Evolutionary conservation across 2,797 vertebrate genomes (phyloP).

Genomic region (Gymnodraco acuticeps): DNA sequence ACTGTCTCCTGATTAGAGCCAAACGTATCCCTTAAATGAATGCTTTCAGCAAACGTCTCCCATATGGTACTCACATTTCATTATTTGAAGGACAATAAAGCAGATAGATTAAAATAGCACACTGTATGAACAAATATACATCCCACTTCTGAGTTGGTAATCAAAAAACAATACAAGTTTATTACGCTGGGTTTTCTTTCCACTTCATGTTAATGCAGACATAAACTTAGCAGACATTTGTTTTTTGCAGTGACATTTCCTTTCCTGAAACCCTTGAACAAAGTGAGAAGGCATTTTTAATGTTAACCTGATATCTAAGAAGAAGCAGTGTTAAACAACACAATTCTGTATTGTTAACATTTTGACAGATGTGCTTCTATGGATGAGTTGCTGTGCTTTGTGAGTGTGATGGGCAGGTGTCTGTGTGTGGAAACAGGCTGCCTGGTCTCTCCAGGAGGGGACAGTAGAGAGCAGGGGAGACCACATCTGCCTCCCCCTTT

Average conservation of each 20-base stretch:
- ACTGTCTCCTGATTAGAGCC: constrained; percentile 43
- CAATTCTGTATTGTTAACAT: constrained; percentile 8
- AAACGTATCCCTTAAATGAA: constrained; percentile 55
- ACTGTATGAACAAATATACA: constrained; percentile 47
- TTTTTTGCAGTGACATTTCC: constrained; percentile 18
- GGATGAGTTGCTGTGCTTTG: constrained; percentile 1
- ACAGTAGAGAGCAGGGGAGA: constrained; percentile 76
- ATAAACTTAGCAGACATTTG: constrained; percentile 20
- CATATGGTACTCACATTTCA: constrained; percentile 50
- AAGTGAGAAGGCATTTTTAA: constrained; percentile 16
- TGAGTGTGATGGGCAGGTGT: constrained; percentile 66
- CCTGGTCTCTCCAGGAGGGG: constrained; percentile 75
- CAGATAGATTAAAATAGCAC: constrained; percentile 50
- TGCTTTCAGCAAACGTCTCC: constrained; percentile 60
- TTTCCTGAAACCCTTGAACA: constrained; percentile 36
- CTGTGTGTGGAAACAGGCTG: constrained; percentile 47
- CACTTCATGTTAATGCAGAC: constrained; percentile 44
- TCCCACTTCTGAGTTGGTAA: constrained; percentile 45
- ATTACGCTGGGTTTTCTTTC: constrained; percentile 22
- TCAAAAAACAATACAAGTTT: constrained; percentile 58
- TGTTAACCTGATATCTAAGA: constrained; percentile 18
- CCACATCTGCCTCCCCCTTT: constrained; percentile 30
- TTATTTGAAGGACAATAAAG: constrained; percentile 65
- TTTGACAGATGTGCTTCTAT: background rate
- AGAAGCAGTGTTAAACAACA: constrained; percentile 15